Evolutionary conservation across 2,888 invertebrate genomes (phyloP).

Genomic region (Sminthurides aquaticus): DNA sequence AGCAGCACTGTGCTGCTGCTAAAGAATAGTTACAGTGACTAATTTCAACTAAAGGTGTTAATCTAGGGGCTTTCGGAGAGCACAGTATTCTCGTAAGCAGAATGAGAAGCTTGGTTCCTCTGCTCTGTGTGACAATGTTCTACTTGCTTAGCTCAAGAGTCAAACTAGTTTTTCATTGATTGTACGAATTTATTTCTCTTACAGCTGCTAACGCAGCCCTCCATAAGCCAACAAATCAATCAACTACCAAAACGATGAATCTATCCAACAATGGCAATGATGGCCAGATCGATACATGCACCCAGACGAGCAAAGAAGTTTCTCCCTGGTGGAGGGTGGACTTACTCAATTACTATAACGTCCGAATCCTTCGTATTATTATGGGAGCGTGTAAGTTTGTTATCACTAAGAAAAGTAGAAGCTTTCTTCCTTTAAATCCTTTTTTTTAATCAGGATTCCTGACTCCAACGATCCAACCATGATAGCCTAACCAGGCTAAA

Average conservation of each 20-base stretch:
- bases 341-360: constrained; percentile 70
- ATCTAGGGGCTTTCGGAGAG: too few relatives aligned
- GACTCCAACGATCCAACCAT: too few relatives aligned
- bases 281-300: constrained; percentile 74
- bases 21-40: too few relatives aligned
- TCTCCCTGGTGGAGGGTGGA: constrained; percentile 93
- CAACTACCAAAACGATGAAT: constrained; percentile 78
- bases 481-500: too few relatives aligned
- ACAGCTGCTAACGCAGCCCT: constrained; percentile 75
- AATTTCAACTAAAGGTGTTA: too few relatives aligned
- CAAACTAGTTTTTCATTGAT: background rate
- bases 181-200: constrained; percentile 34
- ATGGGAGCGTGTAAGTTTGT: constrained; percentile 63
- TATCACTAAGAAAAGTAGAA: background rate
- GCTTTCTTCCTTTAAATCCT: too few relatives aligned
- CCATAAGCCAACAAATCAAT: constrained; percentile 82
- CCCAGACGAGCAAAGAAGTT: constrained; percentile 79
- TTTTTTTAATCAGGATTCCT: too few relatives aligned
- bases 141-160: background rate
- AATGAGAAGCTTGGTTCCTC: too few relatives aligned
- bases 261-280: constrained; percentile 77
- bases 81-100: too few relatives aligned
- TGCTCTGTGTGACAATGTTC: too few relatives aligned
- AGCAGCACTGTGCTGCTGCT: too few relatives aligned
- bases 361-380: constrained; percentile 76